phyloP scores from a whole-genome alignment of 1,140 invertebrate species.

The Oreohelix idahoensis region DNA sequence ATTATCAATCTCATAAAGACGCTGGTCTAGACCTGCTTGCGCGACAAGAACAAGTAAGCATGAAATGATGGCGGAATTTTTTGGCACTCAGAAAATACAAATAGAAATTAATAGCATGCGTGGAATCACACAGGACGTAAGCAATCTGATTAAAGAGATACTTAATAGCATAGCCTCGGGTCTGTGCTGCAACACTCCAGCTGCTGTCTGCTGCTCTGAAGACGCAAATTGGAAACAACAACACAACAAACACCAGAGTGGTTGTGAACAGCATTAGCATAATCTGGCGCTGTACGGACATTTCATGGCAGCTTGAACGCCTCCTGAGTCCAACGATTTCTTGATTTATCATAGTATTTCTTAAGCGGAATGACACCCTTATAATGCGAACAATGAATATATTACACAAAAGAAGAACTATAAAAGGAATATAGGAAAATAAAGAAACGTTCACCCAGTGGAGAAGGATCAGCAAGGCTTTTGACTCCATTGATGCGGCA shows the following conservation, averaged over 20 bases:
- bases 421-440: conserved; percentile 55
- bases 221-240: conserved; percentile 60
- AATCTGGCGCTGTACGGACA: conserved; percentile 9
- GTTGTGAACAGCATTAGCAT: conserved; percentile 55
- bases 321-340: background rate
- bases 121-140: conserved; percentile 58
- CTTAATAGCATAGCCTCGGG: conserved; percentile 24
- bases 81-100: conserved; percentile 62
- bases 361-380: conserved; percentile 43
- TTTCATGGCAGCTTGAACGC: background rate
- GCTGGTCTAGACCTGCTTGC: too few species aligned
- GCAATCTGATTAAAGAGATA: conserved; percentile 49
- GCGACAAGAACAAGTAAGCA: background rate
- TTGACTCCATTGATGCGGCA: background rate
- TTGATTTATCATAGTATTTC: conserved; percentile 20
- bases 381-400: conserved; percentile 54
- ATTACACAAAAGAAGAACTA: conserved; percentile 55
- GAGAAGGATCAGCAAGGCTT: conserved; percentile 15
- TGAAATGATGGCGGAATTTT: conserved; percentile 52
- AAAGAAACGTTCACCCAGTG: conserved; percentile 56
- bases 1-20: background rate
- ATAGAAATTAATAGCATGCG: conserved; percentile 65
- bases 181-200: background rate
- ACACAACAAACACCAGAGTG: conserved; percentile 53
- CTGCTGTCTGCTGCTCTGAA: conserved; percentile 50